Evolutionary conservation across 53 echinoderm and acorn worm genomes (phyloP).

Genomic region (Temnopleurus reevesii): DNA sequence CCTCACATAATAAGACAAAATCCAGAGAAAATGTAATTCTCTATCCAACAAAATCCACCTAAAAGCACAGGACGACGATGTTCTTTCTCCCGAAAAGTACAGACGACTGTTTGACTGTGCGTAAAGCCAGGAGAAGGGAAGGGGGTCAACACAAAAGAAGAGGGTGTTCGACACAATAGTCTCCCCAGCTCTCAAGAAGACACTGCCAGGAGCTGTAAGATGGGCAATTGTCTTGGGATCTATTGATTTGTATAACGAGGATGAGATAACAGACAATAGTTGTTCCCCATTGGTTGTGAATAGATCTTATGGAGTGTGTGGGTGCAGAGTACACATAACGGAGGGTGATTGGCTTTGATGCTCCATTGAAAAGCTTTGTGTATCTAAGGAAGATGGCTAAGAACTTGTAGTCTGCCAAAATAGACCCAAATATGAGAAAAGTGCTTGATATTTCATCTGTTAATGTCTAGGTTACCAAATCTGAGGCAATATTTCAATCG

Average conservation of each 20-base stretch:
- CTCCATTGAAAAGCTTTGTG: neutral
- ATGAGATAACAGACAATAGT: slow-evolving; percentile 19
- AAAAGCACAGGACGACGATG: neutral
- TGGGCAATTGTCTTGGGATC: neutral
- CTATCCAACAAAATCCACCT: neutral
- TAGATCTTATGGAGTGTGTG: neutral
- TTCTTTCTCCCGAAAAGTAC: neutral
- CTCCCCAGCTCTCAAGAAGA: too few relatives aligned
- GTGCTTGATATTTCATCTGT: too few relatives aligned
- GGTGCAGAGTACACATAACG: neutral
- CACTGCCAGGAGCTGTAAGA: neutral
- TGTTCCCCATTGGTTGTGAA: neutral
- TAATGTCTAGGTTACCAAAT: too few relatives aligned
- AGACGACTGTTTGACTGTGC: neutral
- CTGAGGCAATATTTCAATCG: too few relatives aligned
- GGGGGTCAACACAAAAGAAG: neutral
- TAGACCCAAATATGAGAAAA: too few relatives aligned
- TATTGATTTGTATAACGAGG: neutral
- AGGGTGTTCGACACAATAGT: neutral
- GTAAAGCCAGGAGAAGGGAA: neutral
- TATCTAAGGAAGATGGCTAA: neutral
- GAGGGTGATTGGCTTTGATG: neutral
- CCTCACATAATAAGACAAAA: slow-evolving; percentile 24
- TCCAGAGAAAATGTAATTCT: neutral
- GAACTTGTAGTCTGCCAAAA: too few relatives aligned